A percentile compares a stretch with the other conserved stretches of the same genome.
These are phyloP conservation scores for Lasioglossum leucozonium DNA, from an alignment of 2,888 invertebrate species.

Conservation along the genomic window DNA sequence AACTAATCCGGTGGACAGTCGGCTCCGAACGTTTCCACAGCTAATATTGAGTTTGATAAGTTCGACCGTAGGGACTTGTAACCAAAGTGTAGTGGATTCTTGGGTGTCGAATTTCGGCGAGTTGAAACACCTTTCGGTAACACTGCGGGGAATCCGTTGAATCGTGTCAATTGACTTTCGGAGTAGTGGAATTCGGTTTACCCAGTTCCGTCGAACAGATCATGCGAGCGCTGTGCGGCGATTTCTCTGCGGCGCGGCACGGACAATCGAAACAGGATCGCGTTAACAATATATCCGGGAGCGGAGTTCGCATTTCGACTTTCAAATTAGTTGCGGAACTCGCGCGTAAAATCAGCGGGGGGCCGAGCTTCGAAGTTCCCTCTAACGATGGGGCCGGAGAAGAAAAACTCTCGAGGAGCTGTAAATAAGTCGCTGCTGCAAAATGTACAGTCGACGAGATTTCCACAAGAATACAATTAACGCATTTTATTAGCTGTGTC, in stretches of 20 bases:
- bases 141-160: not conserved
- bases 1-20: not conserved
- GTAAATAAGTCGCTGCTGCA: slow-evolving; percentile 65
- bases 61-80: not conserved
- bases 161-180: not conserved
- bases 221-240: not conserved
- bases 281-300: not conserved
- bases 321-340: slow-evolving; percentile 16
- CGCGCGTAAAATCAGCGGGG: not conserved
- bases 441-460: slow-evolving; percentile 29
- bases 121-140: not conserved
- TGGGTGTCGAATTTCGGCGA: not conserved
- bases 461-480: not conserved
- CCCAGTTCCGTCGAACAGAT: not conserved
- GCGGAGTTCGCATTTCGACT: not conserved
- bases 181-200: not conserved
- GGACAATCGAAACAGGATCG: not conserved
- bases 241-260: too few relatives aligned
- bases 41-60: not conserved
- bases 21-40: not conserved
- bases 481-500: too few relatives aligned
- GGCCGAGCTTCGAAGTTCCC: not conserved
- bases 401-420: not conserved
- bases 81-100: not conserved
- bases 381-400: not conserved